phyloP scores from a whole-genome alignment of 2,113 vertebrate genomes.

The Proteles cristata region DNA sequence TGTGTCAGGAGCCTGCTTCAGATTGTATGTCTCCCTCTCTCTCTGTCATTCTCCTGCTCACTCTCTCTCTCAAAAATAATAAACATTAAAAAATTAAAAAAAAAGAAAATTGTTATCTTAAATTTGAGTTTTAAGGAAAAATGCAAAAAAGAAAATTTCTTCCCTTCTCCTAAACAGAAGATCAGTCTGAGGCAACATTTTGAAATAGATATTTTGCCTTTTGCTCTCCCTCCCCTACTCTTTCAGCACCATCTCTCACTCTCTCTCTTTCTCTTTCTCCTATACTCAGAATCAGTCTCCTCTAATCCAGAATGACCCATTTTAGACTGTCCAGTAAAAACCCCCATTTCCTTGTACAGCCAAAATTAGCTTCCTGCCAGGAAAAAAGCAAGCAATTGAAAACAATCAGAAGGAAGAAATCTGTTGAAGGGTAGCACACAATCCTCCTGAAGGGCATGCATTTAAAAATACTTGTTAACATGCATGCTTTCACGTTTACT shows the following conservation, averaged over 20 bases:
- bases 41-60: too few species aligned
- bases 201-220: not conserved
- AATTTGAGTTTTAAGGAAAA: conserved; percentile 18
- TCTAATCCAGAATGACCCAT: not conserved
- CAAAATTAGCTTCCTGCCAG: not conserved
- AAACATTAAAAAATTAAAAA: not conserved
- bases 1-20: too few species aligned
- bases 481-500: not conserved
- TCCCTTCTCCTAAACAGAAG: not conserved
- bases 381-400: not conserved
- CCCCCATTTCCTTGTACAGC: not conserved
- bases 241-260: not conserved
- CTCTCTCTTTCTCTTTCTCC: not conserved
- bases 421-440: not conserved
- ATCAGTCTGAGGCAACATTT: not conserved
- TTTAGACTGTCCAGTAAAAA: not conserved
- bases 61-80: too few species aligned
- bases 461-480: not conserved
- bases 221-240: not conserved
- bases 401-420: not conserved
- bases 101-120: not conserved
- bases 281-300: not conserved
- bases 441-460: not conserved
- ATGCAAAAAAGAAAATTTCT: not conserved
- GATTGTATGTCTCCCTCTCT: too few species aligned